Evolutionary conservation across 2,888 invertebrate species (phyloP).

Genomic region (Strigamia crassipes): DNA sequence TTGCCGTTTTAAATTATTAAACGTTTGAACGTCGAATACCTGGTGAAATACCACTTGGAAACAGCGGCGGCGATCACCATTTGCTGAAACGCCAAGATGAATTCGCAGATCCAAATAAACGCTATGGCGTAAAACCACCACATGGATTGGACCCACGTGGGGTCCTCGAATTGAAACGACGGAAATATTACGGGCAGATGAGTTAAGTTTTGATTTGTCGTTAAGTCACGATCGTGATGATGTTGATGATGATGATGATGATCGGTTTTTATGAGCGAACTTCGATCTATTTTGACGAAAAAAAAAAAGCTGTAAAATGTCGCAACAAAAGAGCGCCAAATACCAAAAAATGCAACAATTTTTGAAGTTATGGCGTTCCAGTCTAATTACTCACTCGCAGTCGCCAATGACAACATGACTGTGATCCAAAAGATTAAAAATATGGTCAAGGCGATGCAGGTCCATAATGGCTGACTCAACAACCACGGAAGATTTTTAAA

Average conservation of each 20-base stretch:
- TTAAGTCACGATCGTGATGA: neutral
- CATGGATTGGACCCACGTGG: conserved; percentile 82
- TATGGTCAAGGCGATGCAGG: conserved; percentile 74
- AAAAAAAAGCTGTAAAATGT: neutral
- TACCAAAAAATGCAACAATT: no score
- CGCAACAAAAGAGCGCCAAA: no score
- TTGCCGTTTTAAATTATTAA: no score
- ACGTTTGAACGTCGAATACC: conserved; percentile 64
- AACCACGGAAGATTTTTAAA: conserved; percentile 81
- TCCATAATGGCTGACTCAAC: conserved; percentile 72
- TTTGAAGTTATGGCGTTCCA: no score
- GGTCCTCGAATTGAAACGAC: conserved; percentile 49
- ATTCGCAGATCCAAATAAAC: conserved; percentile 90
- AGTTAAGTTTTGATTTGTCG: conserved; percentile 64
- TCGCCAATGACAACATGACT: conserved; percentile 82
- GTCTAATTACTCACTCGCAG: conserved; percentile 75
- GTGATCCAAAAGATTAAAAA: conserved; percentile 86
- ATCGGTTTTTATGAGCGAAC: conserved; percentile 43
- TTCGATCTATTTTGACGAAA: neutral
- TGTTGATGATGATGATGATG: neutral
- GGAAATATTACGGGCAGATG: conserved; percentile 55
- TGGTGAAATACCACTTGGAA: conserved; percentile 89
- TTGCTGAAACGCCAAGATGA: conserved; percentile 91
- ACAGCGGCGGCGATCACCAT: conserved; percentile 93
- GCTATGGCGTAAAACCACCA: conserved; percentile 92